phyloP scores from a whole-genome alignment of 92 coral and sea anemone species.

The Paragorgia papillata region DNA sequence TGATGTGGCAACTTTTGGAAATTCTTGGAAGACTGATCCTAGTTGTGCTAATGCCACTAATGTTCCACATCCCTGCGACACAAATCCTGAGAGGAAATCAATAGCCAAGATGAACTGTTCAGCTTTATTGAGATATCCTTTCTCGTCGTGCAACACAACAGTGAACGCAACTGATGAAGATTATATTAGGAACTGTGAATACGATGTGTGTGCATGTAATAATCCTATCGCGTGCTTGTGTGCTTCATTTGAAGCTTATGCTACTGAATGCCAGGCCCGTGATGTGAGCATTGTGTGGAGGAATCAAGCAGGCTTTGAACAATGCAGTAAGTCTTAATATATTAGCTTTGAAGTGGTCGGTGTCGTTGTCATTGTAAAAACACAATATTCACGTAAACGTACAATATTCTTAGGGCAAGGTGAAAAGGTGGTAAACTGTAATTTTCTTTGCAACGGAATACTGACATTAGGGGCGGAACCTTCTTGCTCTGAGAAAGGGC shows the following conservation, averaged over 20 bases:
- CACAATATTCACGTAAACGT: too few relatives aligned
- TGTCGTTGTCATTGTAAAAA: too few relatives aligned
- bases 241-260: slow-evolving; percentile 18
- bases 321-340: slow-evolving; percentile 2
- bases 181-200: slow-evolving; percentile 34
- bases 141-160: slow-evolving; percentile 15
- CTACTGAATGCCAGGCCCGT: not conserved
- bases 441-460: too few relatives aligned
- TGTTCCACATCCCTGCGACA: slow-evolving; percentile 14
- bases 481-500: too few relatives aligned
- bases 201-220: slow-evolving; percentile 42
- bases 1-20: slow-evolving; percentile 14
- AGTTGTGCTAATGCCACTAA: not conserved
- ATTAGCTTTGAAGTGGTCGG: too few relatives aligned
- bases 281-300: slow-evolving; percentile 11
- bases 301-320: slow-evolving; percentile 2
- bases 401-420: too few relatives aligned
- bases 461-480: too few relatives aligned
- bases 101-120: slow-evolving; percentile 23
- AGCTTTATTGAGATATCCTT: slow-evolving; percentile 2
- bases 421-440: too few relatives aligned
- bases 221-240: slow-evolving; percentile 24
- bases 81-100: slow-evolving; percentile 9
- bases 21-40: slow-evolving; percentile 45
- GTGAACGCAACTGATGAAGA: slow-evolving; percentile 34